Base-by-base conservation (phyloP, 2,888 invertebrate species). In the Pseudococcus jackbeardsleyi region DNA sequence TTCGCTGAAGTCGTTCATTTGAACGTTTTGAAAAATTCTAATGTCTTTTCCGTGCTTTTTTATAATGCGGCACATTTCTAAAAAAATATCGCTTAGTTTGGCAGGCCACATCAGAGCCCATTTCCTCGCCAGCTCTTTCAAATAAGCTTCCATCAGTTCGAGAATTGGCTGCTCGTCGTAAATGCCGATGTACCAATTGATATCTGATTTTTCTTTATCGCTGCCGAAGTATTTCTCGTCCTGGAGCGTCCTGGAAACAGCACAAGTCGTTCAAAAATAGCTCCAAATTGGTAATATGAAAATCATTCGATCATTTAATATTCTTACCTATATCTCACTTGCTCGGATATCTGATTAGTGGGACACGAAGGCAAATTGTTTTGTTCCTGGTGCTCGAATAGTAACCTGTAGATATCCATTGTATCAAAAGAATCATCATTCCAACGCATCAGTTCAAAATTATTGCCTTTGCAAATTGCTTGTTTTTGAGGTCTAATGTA, bases 31-130 rank as follows among this genome's bases (percentile, higher is more conserved):
- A 46, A 79, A 22, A 1, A 87, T 19, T 26, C 11, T 15, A 3
- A 87, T 48, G 54, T 26, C 77, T 26, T 79, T 79, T 48, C 87
- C 54, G 59, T 87, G 87, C 26, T 87, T 54, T 54, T 82, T 64
- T 12, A 89, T 79, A 88, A 86, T 94, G 90, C 93, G 92, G 90
- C 94, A 95, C 8, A 94, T 93, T 91, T 93, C 92, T 89, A 94
- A 91, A 91, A 93, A 96, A 82, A 94, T 90, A 17, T 93, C 92
- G 0, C 93, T 90, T 48, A 96, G 92, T 82, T 93, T 93, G 89
- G 93, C 91, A 0, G 95, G 95, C 95, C 95, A 96, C 89, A 93
- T 93, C 11, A 92, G 90, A 90, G 92, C 92, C 94, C 95, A 95
- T 90, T 95, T 93, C 8, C 91, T 92, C 11, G 94, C 92, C 86